Conservation (phyloP, 2,888 invertebrate species). For the Crossocerus cetratus region DNA sequence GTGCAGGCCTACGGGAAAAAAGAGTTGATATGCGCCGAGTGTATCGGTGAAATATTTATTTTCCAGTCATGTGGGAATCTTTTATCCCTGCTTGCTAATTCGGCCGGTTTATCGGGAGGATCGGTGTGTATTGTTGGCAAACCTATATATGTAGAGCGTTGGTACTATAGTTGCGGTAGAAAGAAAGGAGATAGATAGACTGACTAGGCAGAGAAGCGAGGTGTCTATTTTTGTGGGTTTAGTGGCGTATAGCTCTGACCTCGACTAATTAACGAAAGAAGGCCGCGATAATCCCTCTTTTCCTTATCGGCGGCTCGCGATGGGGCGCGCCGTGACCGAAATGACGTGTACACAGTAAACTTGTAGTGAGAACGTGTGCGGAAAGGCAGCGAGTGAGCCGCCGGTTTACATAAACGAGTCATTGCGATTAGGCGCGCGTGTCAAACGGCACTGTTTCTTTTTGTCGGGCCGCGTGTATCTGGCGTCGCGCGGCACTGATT, state of each 20-base stretch:
- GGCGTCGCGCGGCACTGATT: neutral
- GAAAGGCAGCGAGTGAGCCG: slow-evolving; percentile 8
- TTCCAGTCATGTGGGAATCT: too few species aligned
- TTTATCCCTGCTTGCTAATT: too few species aligned
- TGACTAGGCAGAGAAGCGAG: slow-evolving; percentile 2
- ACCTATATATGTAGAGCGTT: too few species aligned
- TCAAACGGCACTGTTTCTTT: too few species aligned
- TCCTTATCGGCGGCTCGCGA: slow-evolving; percentile 3
- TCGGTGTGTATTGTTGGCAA: slow-evolving; percentile 1
- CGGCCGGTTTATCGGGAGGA: too few species aligned
- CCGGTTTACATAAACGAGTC: slow-evolving; percentile 43
- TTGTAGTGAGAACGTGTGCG: neutral
- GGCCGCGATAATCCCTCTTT: slow-evolving; percentile 13
- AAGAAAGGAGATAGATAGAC: too few species aligned
- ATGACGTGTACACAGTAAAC: neutral
- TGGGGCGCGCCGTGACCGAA: neutral
- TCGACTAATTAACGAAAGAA: slow-evolving; percentile 24
- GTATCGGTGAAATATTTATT: too few species aligned
- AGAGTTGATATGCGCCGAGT: too few species aligned
- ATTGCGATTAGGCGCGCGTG: slow-evolving; percentile 35
- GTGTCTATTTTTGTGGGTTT: too few species aligned
- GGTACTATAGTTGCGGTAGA: too few species aligned
- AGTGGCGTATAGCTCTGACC: neutral
- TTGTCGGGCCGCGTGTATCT: neutral
- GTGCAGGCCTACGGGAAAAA: too few species aligned